Evolutionary conservation across 2,797 vertebrate genomes (phyloP), one percentile per base, ranked within the genome.

Genomic region (Spinus olivaceus): DNA sequence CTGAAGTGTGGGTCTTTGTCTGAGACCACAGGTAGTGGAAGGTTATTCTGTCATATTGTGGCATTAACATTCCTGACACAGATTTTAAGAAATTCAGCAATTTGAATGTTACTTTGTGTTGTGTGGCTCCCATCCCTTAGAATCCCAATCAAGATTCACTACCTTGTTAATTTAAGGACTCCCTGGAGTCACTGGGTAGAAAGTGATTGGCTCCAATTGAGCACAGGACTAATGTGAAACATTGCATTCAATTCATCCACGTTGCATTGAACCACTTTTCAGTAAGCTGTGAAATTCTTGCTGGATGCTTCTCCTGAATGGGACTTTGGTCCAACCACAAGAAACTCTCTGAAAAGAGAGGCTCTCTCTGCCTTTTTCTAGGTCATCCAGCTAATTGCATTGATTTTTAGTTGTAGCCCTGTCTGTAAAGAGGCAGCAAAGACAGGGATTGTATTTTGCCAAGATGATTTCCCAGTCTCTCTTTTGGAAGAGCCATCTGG

Each of bases 221-320:
- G 69, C 65, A 54, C 35, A 84, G 71, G 66, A 73, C 64, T 83
- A 81, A 90, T 69, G 81, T 77, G 65, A 95, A 92, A 70, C 71
- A 71, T 44, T 56, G 32, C 67, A 73, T 85, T 87, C 76, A 71
- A 56, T 87, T 86, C 57, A 88, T 22, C 30, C 41, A 92, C 87
- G 81, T 83, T 83, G 30, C 69, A 53, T 32, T 53, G 84, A 92
- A 93, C 49, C 64, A 67, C 83, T 95, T 92, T 84, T 81, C 81
- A 94, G 78, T 85, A 92, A 90, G n/a, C 92, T 93, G 81, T 89
- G 84, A 95, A 92, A 96, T 94, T 94, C 91, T 90, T 91, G n/a
- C 39, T 87, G 69, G 86, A 87, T 92, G 51, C 57, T 91, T 94
- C 69, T 92, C 61, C 72, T 91, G 90, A 91, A 87, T 91, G 44